Evolutionary conservation across 2,888 invertebrate species (phyloP).

Genomic region (Pandemis heparana): DNA sequence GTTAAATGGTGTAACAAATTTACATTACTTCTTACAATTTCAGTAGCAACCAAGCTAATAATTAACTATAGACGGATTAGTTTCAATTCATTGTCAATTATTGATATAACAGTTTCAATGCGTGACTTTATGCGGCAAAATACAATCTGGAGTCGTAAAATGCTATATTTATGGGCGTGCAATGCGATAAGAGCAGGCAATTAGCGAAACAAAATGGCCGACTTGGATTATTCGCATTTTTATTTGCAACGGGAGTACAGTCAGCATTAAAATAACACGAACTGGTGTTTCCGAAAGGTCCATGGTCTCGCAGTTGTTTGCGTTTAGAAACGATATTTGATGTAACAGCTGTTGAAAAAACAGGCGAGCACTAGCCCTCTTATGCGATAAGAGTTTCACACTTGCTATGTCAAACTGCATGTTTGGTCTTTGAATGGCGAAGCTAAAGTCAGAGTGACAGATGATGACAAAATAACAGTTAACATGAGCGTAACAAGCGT

Average conservation of each 20-base stretch:
- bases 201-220: conserved; percentile 65
- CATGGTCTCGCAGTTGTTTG: too few relatives aligned
- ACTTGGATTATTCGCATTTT: conserved; percentile 61
- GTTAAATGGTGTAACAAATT: neutral
- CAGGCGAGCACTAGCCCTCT: too few relatives aligned
- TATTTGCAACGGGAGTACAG: conserved; percentile 48
- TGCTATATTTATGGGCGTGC: conserved; percentile 72
- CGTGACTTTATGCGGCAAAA: conserved; percentile 57
- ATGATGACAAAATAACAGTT: too few relatives aligned
- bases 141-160: conserved; percentile 70
- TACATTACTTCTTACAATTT: neutral
- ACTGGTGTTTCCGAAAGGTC: neutral
- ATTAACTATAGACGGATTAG: conserved; percentile 21
- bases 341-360: too few relatives aligned
- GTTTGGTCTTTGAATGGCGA: too few relatives aligned
- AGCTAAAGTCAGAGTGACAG: too few relatives aligned
- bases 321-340: too few relatives aligned
- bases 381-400: too few relatives aligned
- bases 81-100: conserved; percentile 42
- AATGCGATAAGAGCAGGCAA: conserved; percentile 73
- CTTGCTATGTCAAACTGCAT: too few relatives aligned
- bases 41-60: neutral
- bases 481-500: too few relatives aligned
- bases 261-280: neutral
- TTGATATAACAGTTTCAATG: conserved; percentile 27